Conservation (phyloP, 2,797 vertebrate genomes). For the Lindbergichthys nudifrons region DNA sequence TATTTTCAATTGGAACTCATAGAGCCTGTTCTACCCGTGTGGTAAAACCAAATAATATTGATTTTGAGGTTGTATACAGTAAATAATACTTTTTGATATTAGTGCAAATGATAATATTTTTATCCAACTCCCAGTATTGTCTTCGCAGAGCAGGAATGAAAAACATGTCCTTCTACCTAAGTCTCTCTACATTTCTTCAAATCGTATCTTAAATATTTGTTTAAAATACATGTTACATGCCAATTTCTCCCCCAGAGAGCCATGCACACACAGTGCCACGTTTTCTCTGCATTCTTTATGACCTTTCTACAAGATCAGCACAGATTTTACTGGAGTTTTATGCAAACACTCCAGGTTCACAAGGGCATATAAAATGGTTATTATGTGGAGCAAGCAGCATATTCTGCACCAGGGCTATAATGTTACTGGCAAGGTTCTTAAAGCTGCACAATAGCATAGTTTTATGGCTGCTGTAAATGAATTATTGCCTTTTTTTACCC, state of each 20-base stretch:
- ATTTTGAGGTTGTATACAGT: slow-evolving; percentile 5
- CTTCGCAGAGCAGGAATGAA: neutral
- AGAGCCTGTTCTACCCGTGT: slow-evolving; percentile 16
- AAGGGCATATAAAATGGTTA: slow-evolving; percentile 60
- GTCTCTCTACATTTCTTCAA: neutral
- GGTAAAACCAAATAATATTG: slow-evolving; percentile 21
- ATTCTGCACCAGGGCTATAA: slow-evolving; percentile 47
- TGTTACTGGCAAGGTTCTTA: slow-evolving; percentile 58
- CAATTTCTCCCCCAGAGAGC: slow-evolving; percentile 35
- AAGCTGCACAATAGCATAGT: slow-evolving; percentile 47
- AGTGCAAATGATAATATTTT: slow-evolving; percentile 4
- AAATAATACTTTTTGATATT: slow-evolving; percentile 3
- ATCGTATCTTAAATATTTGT: slow-evolving; percentile 25
- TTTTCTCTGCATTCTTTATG: slow-evolving; percentile 48
- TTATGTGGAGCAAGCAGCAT: slow-evolving; percentile 45
- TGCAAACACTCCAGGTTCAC: slow-evolving; percentile 59
- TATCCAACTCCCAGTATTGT: neutral
- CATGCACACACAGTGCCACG: slow-evolving; percentile 11
- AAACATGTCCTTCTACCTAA: slow-evolving; percentile 10
- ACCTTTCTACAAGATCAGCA: slow-evolving; percentile 40
- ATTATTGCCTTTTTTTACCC: slow-evolving; percentile 28
- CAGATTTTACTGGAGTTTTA: slow-evolving; percentile 54
- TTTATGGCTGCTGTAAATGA: slow-evolving; percentile 48
- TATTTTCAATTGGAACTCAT: slow-evolving; percentile 27
- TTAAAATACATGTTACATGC: slow-evolving; percentile 7